Evolutionary conservation across 2,797 vertebrate genomes (phyloP).

Genomic region (Tenualosa ilisha): DNA sequence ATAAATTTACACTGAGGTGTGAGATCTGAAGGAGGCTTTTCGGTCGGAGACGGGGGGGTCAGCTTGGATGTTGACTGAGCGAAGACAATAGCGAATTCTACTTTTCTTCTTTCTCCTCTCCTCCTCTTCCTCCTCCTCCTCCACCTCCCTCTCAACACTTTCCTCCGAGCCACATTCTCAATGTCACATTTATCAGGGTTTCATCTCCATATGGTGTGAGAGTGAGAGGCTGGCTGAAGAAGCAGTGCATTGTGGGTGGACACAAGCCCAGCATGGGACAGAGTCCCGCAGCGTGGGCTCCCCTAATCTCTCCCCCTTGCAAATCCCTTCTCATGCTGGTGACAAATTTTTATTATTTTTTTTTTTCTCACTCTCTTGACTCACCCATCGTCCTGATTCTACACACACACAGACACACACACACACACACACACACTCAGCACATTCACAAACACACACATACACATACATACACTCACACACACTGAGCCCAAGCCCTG

Average conservation of each 20-base stretch:
- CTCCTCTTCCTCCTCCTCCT: constrained; percentile 7
- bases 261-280: constrained; percentile 38
- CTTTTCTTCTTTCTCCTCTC: constrained; percentile 25
- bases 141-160: constrained; percentile 12
- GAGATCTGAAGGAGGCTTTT: background rate
- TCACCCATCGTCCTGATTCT: constrained; percentile 35
- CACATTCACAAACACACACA: background rate
- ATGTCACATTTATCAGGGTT: constrained; percentile 31
- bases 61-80: background rate
- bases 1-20: constrained; percentile 15
- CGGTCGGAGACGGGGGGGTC: background rate
- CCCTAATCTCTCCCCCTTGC: constrained; percentile 63
- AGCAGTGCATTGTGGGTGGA: constrained; percentile 62
- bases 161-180: background rate
- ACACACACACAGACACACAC: constrained; percentile 8
- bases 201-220: constrained; percentile 21
- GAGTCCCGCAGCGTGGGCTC: constrained; percentile 48
- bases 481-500: background rate
- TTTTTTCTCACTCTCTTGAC: constrained; percentile 36
- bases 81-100: background rate
- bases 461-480: constrained; percentile 1
- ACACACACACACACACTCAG: background rate
- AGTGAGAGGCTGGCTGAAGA: constrained; percentile 28
- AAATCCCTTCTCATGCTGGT: constrained; percentile 35
- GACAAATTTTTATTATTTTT: constrained; percentile 37